Evolutionary conservation across 2,113 vertebrate genomes (phyloP), one percentile per base, ranked within the genome.

Genomic region (Reinhardtius hippoglossoides): DNA sequence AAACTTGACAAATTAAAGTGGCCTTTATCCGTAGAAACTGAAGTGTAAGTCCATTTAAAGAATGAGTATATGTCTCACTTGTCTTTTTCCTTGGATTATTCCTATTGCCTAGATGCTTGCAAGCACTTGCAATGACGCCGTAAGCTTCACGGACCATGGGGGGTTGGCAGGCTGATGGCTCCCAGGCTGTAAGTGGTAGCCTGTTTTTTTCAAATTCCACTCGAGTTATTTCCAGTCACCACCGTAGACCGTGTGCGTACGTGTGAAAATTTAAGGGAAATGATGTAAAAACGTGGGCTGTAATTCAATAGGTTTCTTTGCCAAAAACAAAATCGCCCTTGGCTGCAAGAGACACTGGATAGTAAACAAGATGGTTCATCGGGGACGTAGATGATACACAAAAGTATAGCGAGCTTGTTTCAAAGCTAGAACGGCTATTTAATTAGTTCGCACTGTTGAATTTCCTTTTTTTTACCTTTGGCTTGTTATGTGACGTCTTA

Each of bases 211-310:
- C 78, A 44, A 75, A 79, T 89, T 73, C 68, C 44, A 71, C 44
- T 66, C 73, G 10, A 73, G 68, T 74, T 88, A 87, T 89, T 87
- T 88, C 18, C 64, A 80, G 57, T 58, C 16, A 7, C 54, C 78
- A 67, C 68, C 55, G 54, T 70, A 77, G 83, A 76, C 78, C 71
- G 83, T 78, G 71, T 91, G 78, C 86, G 71, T 86, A 84, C 55
- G 72, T 86, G 81, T 82, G 71, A 81, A 71, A 15, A 73, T 81
- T 74, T 65, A 56, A 74, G 55, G 54, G 55, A 50, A 71, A 85
- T 84, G 74, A 89, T 89, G 83, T 67, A 76, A 90, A 89, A 80
- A 81, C 80, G 89, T 83, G 82, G 83, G 86, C 74, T 75, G 50
- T 23, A 26, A 27, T 50, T 37, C 46, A 50, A 50, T 0, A 16